Evolutionary conservation across 2,888 invertebrate genomes (phyloP).

Genomic region (Phaedon cochleariae): DNA sequence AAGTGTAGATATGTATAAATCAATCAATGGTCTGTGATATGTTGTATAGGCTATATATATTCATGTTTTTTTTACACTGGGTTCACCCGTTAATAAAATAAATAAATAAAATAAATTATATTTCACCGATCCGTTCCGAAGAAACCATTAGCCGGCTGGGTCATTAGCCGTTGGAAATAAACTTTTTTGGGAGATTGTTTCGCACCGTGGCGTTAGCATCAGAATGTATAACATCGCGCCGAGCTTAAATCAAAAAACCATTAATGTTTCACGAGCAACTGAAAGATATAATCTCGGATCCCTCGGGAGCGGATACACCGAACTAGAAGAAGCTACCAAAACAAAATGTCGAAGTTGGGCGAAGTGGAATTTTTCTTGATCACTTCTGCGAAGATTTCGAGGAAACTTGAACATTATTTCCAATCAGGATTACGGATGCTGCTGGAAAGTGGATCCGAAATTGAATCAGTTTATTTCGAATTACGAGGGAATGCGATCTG

Average conservation of each 20-base stretch:
- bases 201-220: constrained; percentile 43
- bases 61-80: too few relatives aligned
- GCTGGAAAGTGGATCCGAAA: constrained; percentile 21
- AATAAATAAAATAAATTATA: too few relatives aligned
- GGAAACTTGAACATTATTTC: constrained; percentile 33
- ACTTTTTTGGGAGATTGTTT: constrained; percentile 35
- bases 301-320: constrained; percentile 37
- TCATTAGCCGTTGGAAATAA: constrained; percentile 35
- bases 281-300: constrained; percentile 53
- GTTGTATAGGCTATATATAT: too few relatives aligned
- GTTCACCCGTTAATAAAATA: too few relatives aligned
- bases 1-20: too few relatives aligned
- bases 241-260: constrained; percentile 56
- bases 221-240: constrained; percentile 54
- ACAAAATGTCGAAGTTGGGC: constrained; percentile 39
- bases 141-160: constrained; percentile 31
- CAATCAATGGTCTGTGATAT: too few relatives aligned
- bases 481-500: background rate
- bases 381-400: constrained; percentile 28
- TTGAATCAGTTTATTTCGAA: constrained; percentile 29
- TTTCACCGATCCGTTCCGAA: constrained; percentile 16
- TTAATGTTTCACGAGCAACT: constrained; percentile 54
- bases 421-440: constrained; percentile 30
- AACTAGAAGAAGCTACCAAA: constrained; percentile 31
- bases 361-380: constrained; percentile 22